Base-by-base conservation (phyloP, 2,113 vertebrate species). In the Siniperca knerii region DNA sequence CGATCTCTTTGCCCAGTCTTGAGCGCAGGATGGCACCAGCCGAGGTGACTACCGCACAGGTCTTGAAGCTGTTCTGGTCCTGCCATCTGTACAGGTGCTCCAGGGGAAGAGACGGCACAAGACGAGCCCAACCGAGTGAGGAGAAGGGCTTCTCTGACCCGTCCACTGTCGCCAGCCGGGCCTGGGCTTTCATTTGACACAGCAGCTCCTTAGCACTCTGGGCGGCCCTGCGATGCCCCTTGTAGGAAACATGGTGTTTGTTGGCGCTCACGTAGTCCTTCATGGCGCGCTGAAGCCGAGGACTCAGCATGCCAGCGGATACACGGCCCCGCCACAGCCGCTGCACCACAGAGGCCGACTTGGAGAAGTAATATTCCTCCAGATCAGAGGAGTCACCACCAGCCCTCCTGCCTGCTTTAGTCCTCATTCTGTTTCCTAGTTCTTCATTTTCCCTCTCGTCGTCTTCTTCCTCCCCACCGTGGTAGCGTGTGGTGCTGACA, bases 21-120 rank as follows among this genome's bases (percentile, higher is more conserved):
- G 99, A 99, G 90, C 96, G 97, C 77, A 99, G 94, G 92, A 99
- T 99, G 86, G 99, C 97, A 9, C 99, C 99, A 0, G 98, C 97
- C 12, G 98, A 99, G 76, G 97, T 97, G 91, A 99, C 99, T 21
- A 99, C 99, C 0, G 98, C 98, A 74, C 98, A 99, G 79, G 94
- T 97, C 82, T 92, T 94, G 83, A 97, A 97, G 54, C 85, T 58
- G 48, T 64, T 88, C 62, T 18, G 69, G 20, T 50, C 81, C 62
- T 93, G 94, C 15, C 46, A 89, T 8, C 93, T 79, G 87, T 96
- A 92, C 68, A 98, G 94, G 70, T 93, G 94, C 73, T 94, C 93
- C 75, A 99, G 91, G 0, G 97, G 92, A 55, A 93, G 92, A 0
- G 93, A 67, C 0, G 98, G 98, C 77, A 99, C 97, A 1, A 98